Conservation (phyloP, 2,888 invertebrate species). For the Augiades crinisus region DNA sequence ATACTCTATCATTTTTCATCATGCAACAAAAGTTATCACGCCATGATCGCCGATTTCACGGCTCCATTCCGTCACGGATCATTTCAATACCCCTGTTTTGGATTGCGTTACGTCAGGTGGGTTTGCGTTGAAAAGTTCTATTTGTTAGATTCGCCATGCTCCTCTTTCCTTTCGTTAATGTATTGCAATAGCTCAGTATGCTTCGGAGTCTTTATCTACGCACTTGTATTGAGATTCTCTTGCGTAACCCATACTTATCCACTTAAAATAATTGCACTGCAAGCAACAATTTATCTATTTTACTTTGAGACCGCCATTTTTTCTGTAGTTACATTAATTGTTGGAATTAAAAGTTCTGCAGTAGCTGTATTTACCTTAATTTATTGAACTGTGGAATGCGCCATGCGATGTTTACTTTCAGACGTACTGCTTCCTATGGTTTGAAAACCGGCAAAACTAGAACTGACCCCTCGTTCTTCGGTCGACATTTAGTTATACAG, state of each 20-base stretch:
- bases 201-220: conserved; percentile 20
- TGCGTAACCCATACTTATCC: conserved; percentile 22
- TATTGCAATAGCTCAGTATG: conserved; percentile 46
- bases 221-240: conserved; percentile 21
- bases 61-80: conserved; percentile 51
- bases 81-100: conserved; percentile 58
- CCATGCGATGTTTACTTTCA: background rate
- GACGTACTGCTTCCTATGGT: background rate
- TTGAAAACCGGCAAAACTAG: background rate
- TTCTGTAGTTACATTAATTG: conserved; percentile 5
- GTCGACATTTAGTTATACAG: background rate
- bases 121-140: conserved; percentile 31
- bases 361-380: background rate
- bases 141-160: conserved; percentile 53
- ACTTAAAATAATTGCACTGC: conserved; percentile 21
- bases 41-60: conserved; percentile 55
- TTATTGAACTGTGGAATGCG: background rate
- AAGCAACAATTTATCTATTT: conserved; percentile 8
- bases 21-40: conserved; percentile 29
- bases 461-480: background rate
- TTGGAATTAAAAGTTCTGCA: background rate
- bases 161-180: conserved; percentile 41
- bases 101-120: conserved; percentile 38
- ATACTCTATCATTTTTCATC: conserved; percentile 26
- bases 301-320: conserved; percentile 7